phyloP scores from a whole-genome alignment of 2,888 invertebrate genomes.

The Rotaria socialis region DNA sequence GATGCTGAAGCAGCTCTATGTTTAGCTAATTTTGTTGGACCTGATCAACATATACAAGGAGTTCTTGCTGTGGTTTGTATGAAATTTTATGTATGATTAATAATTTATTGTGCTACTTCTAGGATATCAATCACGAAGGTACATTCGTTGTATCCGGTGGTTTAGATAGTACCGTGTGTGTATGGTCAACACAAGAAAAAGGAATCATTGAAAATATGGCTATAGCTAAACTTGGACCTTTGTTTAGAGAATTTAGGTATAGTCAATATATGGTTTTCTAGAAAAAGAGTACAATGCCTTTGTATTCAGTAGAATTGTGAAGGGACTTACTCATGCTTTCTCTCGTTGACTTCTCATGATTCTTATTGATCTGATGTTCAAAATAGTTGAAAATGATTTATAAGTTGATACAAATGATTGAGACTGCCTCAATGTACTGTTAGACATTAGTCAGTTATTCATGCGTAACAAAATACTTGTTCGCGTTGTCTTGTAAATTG shows the following conservation, averaged over 20 bases:
- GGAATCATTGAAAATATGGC: neutral
- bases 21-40: neutral
- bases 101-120: neutral
- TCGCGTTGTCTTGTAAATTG: too few relatives aligned
- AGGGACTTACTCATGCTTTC: too few relatives aligned
- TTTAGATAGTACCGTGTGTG: neutral
- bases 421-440: too few relatives aligned
- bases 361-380: too few relatives aligned
- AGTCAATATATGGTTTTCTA: too few relatives aligned
- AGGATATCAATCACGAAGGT: constrained; percentile 6
- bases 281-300: too few relatives aligned
- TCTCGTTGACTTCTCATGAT: too few relatives aligned
- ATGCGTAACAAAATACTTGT: too few relatives aligned
- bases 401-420: too few relatives aligned
- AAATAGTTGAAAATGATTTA: too few relatives aligned
- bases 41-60: neutral
- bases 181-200: neutral
- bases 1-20: neutral
- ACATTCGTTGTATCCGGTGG: neutral
- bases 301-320: too few relatives aligned
- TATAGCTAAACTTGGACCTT: neutral
- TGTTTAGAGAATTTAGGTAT: neutral
- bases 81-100: neutral
- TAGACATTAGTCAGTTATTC: too few relatives aligned
- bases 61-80: neutral